These are phyloP conservation scores for Uria aalge DNA, from an alignment of 2,113 vertebrate genomes.

Conservation along the genomic window DNA sequence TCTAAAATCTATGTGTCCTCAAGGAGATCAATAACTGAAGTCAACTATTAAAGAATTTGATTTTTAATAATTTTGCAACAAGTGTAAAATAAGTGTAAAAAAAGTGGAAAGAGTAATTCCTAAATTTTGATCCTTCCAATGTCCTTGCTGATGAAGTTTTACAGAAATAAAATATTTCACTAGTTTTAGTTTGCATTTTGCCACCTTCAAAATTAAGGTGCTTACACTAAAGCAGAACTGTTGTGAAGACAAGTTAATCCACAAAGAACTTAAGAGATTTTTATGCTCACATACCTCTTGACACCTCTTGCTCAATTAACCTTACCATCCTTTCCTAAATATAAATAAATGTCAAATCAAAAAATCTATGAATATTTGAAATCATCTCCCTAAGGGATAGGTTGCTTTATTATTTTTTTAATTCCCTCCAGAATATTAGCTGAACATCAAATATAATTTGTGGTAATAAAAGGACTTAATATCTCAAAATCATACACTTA, in stretches of 20 bases:
- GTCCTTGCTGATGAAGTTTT: neutral
- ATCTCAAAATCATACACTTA: neutral
- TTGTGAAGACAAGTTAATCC: neutral
- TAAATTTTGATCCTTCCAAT: neutral
- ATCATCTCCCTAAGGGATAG: neutral
- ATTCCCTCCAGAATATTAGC: neutral
- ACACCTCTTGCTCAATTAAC: neutral
- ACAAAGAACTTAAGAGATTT: neutral
- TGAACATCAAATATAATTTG: neutral
- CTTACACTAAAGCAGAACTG: neutral
- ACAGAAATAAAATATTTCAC: neutral
- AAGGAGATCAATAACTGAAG: neutral
- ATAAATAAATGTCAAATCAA: neutral
- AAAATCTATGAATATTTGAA: neutral
- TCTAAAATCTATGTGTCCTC: neutral
- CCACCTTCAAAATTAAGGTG: neutral
- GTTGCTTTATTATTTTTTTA: neutral
- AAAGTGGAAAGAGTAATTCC: neutral
- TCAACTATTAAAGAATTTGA: neutral
- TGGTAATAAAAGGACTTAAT: neutral
- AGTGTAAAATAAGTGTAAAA: neutral
- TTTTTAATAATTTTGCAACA: neutral
- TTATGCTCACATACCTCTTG: fast-evolving
- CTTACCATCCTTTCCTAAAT: neutral
- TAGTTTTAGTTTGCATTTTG: neutral